Percentiles rank a stretch among this genome's conserved stretches.
Evolutionary conservation across 2,113 vertebrate species (phyloP).

Genomic region (Apus apus): DNA sequence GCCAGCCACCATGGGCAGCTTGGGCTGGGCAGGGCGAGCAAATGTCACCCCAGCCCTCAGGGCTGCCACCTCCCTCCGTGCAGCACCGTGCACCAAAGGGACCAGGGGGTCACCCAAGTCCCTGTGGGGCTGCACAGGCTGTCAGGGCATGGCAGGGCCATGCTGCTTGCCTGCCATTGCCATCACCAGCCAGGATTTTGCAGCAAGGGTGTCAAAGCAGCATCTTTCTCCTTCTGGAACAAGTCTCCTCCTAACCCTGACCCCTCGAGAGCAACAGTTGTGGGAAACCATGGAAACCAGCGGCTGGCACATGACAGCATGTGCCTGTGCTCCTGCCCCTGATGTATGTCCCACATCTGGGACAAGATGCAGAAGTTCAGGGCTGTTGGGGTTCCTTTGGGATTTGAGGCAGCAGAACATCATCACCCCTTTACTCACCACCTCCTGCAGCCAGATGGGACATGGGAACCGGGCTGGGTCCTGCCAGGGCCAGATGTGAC

Average conservation of each 20-base stretch:
- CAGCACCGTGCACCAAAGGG: neutral
- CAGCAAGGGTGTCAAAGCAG: neutral
- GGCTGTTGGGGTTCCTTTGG: neutral
- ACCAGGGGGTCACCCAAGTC: fast-evolving
- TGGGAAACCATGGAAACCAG: slow-evolving; percentile 17
- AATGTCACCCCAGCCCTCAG: neutral
- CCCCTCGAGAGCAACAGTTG: neutral
- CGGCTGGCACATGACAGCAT: neutral
- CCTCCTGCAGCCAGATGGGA: neutral
- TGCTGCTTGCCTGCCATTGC: neutral
- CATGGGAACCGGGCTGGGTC: neutral
- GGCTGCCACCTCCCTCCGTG: neutral
- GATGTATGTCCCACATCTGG: neutral
- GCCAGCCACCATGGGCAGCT: fast-evolving
- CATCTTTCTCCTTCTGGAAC: slow-evolving; percentile 1
- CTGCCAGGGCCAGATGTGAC: neutral
- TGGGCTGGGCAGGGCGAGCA: neutral
- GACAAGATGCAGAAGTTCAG: neutral
- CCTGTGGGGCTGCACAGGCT: fast-evolving
- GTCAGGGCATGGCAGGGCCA: fast-evolving
- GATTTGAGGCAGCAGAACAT: neutral
- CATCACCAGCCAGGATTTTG: neutral
- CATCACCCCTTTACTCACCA: neutral
- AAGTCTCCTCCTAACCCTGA: neutral
- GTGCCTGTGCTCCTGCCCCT: neutral